Evolutionary conservation across 1,140 invertebrate genomes (phyloP), one percentile per base, ranked within the genome.

Genomic region (Steinernema khuongi): DNA sequence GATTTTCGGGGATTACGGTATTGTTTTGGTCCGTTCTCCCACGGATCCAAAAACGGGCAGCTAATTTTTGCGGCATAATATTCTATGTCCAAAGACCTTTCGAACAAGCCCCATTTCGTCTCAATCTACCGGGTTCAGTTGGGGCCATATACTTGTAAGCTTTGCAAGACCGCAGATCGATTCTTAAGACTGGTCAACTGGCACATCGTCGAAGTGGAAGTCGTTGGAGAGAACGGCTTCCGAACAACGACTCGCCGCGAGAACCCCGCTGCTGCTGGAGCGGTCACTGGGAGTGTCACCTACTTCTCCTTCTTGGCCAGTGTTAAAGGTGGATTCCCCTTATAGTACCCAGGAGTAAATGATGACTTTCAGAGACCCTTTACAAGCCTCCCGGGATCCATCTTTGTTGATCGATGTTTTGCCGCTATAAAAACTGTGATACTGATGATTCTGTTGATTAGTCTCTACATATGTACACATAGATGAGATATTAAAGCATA

Each of bases 121-220:
- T 78, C 43, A 66, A 33, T 36, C 17, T 19, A 41, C 22, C 19
- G 17, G 17, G 71, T 41, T 30, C 60, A 70, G 26, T 4, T 26
- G 14, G 19, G n/a, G 28, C 29, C 22, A 60, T 31, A 1, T 32
- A 22, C 29, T 43, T 28, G 33, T 29, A 67, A 28, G 43, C 18
- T 26, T 44, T 18, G 17, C n/a, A 67, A 11, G 36, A 71, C 44
- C 22, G 32, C 69, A 44, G 31, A 26, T 72, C 44, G 18, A 68
- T 26, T 41, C 30, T 76, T 17, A 74, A 89, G 89, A 50, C 74
- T 89, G 30, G 81, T 77, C 32, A 86, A 89, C 72, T 88, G 88
- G 86, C 89, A 90, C 80, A 86, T 90, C 28, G 88, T 90, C 7
- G 88, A 89, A 81, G 86, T 89, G 31, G 88, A 89, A 66, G 87